phyloP scores from a whole-genome alignment of 2,888 invertebrate genomes.

The Hydrotaea diabolus region DNA sequence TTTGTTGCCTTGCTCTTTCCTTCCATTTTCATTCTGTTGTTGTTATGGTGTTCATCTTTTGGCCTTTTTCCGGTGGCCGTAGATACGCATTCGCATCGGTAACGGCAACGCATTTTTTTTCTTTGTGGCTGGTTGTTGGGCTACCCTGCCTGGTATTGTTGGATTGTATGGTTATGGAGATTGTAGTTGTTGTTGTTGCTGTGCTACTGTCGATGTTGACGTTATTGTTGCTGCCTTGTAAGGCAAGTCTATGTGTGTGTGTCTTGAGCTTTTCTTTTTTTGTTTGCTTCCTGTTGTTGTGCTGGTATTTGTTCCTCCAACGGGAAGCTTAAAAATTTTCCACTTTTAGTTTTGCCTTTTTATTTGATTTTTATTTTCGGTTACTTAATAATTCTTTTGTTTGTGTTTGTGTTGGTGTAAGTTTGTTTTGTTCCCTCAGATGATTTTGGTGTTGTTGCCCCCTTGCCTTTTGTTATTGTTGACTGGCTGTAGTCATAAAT shows the following conservation, averaged over 20 bases:
- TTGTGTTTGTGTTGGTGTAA: conserved; percentile 37
- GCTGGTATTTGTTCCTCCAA: conserved; percentile 49
- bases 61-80: conserved; percentile 1
- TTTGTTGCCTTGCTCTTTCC: no score
- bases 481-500: conserved; percentile 61
- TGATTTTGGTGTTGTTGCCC: neutral
- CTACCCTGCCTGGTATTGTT: neutral
- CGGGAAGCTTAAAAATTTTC: conserved; percentile 48
- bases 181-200: neutral
- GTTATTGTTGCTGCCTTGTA: neutral
- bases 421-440: conserved; percentile 28
- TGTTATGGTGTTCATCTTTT: neutral
- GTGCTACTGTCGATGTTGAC: neutral
- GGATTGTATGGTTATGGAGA: neutral
- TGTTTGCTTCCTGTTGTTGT: neutral
- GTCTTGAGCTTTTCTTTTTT: conserved; percentile 18
- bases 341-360: conserved; percentile 3
- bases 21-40: neutral
- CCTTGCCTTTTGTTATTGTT: neutral
- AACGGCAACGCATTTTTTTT: neutral
- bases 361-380: conserved; percentile 27
- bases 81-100: neutral
- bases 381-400: conserved; percentile 61
- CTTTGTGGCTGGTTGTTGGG: neutral
- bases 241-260: conserved; percentile 19